Base-by-base conservation (phyloP, 37 sponge, comb jelly and placozoan genomes). In the Spongia lamella region DNA sequence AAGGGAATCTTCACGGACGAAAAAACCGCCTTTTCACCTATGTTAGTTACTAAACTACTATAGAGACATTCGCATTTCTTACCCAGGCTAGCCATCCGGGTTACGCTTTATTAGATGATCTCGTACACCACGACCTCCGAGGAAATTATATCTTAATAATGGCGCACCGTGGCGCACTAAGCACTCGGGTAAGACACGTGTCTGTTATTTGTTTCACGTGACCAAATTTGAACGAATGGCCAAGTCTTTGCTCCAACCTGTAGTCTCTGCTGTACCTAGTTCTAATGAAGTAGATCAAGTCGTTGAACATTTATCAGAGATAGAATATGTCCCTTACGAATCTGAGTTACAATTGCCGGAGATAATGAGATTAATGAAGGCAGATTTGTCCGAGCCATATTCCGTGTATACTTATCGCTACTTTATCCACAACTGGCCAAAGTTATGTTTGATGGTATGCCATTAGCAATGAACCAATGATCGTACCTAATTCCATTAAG, bases 391-490 rank as follows among this genome's bases (percentile, higher is more conserved):
- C 0, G 99, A 97, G 56, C 99, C 99, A 0, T 97, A 97, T 86
- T 97, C 99, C 25, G 87, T 97, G 13, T 97, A 97, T 77, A 97
- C 99, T 0, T 97, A 94, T 56, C 80, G 99, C 16, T 97, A 97
- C 77, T 97, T 97, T 78, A 94, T 97, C 22, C 93, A 94, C 72
- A 89, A 93, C 70, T 97, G 99, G 99, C 99, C 99, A 0, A 64
- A 82, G 24, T 84, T 97, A n/a, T 89, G 90, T 29, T 68, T 90
- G 20, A 37, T 94, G 89, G 94, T 85, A 64, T 40, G 77, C 11
- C 17, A 1, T n/a, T 70, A 47, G 25, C 0, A 33, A 9, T 22
- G n/a, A 36, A 11, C 4, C 67, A 33, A 20, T 66, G 33, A 22
- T 66, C 14, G 24, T 61, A 35, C 26, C 21, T 36, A 32, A 7